Evolutionary conservation across 2,888 invertebrate species (phyloP), one percentile per base, ranked within the genome.

Genomic region (Oeneis ivallda): DNA sequence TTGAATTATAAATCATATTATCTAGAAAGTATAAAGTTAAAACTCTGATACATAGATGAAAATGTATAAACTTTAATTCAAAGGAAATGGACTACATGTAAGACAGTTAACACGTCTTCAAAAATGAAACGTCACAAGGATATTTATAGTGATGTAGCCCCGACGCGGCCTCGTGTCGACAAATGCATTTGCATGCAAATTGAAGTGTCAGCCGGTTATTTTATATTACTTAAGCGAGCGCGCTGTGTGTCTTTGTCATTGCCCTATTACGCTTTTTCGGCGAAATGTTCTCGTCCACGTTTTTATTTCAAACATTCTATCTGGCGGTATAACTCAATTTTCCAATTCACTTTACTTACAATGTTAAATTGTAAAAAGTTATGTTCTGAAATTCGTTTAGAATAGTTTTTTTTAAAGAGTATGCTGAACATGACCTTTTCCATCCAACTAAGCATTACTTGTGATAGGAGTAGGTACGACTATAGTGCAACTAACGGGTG

Each of bases 121-220:
- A 64, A 66, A 69, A 66, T 66, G 60, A 52, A 61, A 64, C 60
- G 60, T 64, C 64, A 34, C 6, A 59, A 47, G 26, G 19, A 53
- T 66, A 64, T 69, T 59, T 66, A 57, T 59, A 56, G 56, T 17
- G 57, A 47, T 47, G 47, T 13, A 13, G 34, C 59, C 9, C 37
- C 49, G 47, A 8, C 47, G 47, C 47, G 49, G 15, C 19, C 17
- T 49, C 49, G 69, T 63, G 71, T 72, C 67, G 65, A 64, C 68
- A 67, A 67, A 64, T 79, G 77, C 83, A 88, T 88, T 87, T 85
- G 84, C 87, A 88, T 88, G 85, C 85, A 88, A 85, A 88, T 87
- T 82, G 87, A 84, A 87, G 78, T 80, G 86, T 86, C 87, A 81
- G 77, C 68, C 61, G 65, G 69, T 71, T 71, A 68, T 62, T 70